Base-by-base conservation (phyloP, 2,888 invertebrate species). In the Hyppa rectilinea region DNA sequence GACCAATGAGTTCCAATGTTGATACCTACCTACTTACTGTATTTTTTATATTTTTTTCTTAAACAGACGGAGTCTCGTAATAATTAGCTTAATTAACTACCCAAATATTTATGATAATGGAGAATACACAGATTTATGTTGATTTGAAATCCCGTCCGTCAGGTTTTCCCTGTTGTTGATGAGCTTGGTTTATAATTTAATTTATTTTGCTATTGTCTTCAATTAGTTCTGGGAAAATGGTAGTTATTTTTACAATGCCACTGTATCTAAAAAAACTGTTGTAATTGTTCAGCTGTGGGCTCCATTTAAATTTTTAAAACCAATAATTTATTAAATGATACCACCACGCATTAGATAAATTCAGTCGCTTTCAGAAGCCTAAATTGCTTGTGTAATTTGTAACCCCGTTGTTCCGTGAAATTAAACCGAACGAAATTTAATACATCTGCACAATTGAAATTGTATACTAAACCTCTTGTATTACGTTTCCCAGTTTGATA, bases 371-470 rank as follows among this genome's bases (percentile, higher is more conserved):
- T 62, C 36, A 40, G 47, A 34, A 47, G 29, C n/a, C 26, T 53
- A 62, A 6, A 52, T 52, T 40, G 47, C 43, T 65, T 66, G 26
- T 58, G 56, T 56, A 63, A 64, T 61, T 56, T 34, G 36, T 50
- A 65, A 62, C 67, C 65, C 36, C 75, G 71, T 80, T 76, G 60
- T 80, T 58, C 29, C 63, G 52, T 61, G 56, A 71, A 71, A 71
- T 76, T 47, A 56, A 78, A 55, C 59, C 53, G 40, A 61, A 64
- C 38, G 80, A 62, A 62, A 78, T 75, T 62, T 6, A 63, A 75
- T 69, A 78, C 56, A 43, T 62, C 55, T 71, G 50, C 50, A 61
- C 58, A 59, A 45, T 78, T 66, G 82, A 67, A 78, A 75, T 71
- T 78, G 49, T 69, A 63, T 49, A 78, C 66, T 50, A 49, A 66